A percentile compares a stretch with the other conserved stretches of the same genome.
These are phyloP conservation scores for Ceriagrion tenellum DNA, from an alignment of 2,888 invertebrate species.

Conservation along the genomic window DNA sequence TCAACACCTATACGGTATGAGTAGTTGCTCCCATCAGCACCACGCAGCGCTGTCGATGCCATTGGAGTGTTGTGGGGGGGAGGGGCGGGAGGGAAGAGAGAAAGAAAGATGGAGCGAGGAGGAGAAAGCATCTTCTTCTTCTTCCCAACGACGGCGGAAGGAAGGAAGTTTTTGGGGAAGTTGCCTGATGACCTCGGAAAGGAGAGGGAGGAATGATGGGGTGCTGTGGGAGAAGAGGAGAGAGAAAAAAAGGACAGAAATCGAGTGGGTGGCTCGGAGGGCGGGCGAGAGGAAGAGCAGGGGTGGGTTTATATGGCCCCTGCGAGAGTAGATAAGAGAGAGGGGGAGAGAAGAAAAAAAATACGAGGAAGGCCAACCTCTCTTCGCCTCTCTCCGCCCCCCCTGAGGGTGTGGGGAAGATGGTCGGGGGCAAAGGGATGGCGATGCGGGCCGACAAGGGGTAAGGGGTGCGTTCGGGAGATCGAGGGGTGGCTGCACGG, in stretches of 20 bases:
- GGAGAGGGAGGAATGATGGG: background rate
- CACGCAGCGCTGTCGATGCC: background rate
- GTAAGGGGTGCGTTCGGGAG: background rate
- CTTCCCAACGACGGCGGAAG: background rate
- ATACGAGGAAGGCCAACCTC: background rate
- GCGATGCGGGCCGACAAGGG: background rate
- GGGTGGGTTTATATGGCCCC: slow-evolving; percentile 34
- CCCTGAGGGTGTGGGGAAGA: background rate
- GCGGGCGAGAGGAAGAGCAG: background rate
- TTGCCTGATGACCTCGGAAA: slow-evolving; percentile 46
- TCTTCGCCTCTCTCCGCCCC: background rate
- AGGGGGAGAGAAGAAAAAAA: slow-evolving; percentile 42
- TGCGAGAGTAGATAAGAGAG: slow-evolving; percentile 45
- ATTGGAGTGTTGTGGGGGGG: background rate
- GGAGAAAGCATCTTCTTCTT: background rate
- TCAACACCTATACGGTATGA: background rate
- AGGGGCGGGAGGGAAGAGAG: background rate
- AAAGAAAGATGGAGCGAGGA: background rate
- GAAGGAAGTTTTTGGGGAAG: slow-evolving; percentile 52
- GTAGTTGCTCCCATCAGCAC: background rate
- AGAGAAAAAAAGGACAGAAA: background rate
- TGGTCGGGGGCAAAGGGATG: background rate
- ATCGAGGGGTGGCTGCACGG: no score
- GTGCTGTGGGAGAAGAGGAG: background rate
- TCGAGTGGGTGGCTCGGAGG: slow-evolving; percentile 1